These are phyloP conservation scores for Oedothorax gibbosus DNA, from an alignment of 1,140 invertebrate genomes.

Conservation along the genomic window DNA sequence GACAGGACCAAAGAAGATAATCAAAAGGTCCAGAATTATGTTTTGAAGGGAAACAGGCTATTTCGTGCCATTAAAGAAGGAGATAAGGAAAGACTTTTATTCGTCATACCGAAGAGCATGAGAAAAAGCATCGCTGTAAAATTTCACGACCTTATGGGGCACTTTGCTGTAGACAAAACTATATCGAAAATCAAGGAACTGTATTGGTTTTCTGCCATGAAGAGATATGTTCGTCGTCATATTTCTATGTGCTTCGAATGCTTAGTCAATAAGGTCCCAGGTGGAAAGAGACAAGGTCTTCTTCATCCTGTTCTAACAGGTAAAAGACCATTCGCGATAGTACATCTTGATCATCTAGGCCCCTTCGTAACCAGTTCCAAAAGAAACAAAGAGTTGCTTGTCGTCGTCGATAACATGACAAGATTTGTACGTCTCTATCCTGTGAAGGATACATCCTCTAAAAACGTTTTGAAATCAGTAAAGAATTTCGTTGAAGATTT, in stretches of 20 bases:
- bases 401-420: slow-evolving; percentile 5
- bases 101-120: no score
- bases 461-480: slow-evolving; percentile 1
- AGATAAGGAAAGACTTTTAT: no score
- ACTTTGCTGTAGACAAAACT: slow-evolving; percentile 29
- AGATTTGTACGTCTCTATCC: slow-evolving; percentile 20
- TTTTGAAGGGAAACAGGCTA: no score
- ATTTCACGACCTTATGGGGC: no score
- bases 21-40: no score
- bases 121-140: no score
- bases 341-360: no score
- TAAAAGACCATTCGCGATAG: no score
- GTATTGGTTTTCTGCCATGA: slow-evolving; percentile 30
- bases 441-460: not conserved
- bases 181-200: slow-evolving; percentile 21
- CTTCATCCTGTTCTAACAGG: slow-evolving; percentile 10
- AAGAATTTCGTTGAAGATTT: slow-evolving; percentile 14
- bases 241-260: slow-evolving; percentile 37
- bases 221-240: slow-evolving; percentile 22
- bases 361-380: no score
- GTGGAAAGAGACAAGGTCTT: slow-evolving; percentile 39
- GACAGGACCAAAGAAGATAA: no score
- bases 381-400: no score
- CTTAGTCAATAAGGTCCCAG: slow-evolving; percentile 21
- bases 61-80: no score